These are phyloP conservation scores for Endotricha flammealis DNA, from an alignment of 2,888 invertebrate genomes.

Conservation along the genomic window DNA sequence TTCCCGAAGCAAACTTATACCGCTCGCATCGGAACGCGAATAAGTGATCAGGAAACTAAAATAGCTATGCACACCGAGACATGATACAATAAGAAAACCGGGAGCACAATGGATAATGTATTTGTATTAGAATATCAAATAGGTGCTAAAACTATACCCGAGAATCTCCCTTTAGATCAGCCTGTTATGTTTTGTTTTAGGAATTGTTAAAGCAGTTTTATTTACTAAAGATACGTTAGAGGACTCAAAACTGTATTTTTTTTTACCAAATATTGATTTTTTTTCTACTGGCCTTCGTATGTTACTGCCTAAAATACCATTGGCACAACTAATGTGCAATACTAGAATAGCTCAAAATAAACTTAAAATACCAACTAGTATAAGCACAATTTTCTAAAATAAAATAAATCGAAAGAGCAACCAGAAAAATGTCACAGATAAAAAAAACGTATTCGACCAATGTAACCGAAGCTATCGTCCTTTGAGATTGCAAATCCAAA, in stretches of 20 bases:
- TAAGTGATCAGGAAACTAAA: slow-evolving; percentile 66
- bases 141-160: slow-evolving; percentile 10
- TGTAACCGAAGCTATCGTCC: slow-evolving; percentile 17
- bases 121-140: slow-evolving; percentile 28
- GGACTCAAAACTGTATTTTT: no score
- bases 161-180: not conserved
- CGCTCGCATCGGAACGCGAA: slow-evolving; percentile 45
- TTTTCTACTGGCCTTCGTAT: no score
- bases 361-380: no score
- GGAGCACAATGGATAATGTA: slow-evolving; percentile 45
- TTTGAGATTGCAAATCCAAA: slow-evolving; percentile 57
- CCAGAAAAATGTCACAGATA: not conserved
- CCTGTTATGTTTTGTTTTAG: not conserved
- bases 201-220: not conserved
- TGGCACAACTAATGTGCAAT: no score
- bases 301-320: no score
- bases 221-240: no score
- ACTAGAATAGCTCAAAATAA: no score
- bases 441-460: slow-evolving; percentile 8
- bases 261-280: no score
- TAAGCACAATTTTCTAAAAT: slow-evolving; percentile 4
- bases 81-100: slow-evolving; percentile 44
- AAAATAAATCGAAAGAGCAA: slow-evolving; percentile 1
- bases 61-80: slow-evolving; percentile 45
- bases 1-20: slow-evolving; percentile 34